A percentile compares a stretch with the other conserved stretches of the same genome.
Evolutionary conservation across 30 jellyfish, hydroid and myxozoan species (phyloP).

Genomic region (Hydra vulgaris): DNA sequence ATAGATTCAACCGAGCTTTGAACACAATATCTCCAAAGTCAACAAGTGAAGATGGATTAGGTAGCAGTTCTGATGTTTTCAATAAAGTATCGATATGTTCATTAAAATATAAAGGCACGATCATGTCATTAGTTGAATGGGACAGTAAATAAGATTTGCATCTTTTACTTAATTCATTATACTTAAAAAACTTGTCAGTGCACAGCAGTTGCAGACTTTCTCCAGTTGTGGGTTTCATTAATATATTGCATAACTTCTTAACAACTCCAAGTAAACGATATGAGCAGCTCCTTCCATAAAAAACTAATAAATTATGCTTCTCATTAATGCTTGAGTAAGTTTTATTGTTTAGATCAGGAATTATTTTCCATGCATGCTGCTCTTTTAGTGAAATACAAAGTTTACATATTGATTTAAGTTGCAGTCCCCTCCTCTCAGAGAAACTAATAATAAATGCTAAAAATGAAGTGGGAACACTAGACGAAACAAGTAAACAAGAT

Average conservation of each 20-base stretch:
- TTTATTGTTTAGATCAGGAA: background rate
- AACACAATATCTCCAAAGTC: background rate
- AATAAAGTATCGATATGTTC: background rate
- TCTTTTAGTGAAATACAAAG: background rate
- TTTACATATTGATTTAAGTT: background rate
- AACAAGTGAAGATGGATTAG: background rate
- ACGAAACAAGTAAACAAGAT: conserved; percentile 8
- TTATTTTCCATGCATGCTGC: background rate
- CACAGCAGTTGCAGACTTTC: conserved; percentile 5
- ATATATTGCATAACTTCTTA: background rate
- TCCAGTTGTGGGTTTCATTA: conserved; percentile 7
- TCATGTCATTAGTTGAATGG: background rate
- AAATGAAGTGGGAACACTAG: conserved; percentile 18
- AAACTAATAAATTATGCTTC: background rate
- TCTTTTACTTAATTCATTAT: background rate
- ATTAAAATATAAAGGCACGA: conserved; percentile 7
- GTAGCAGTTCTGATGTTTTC: background rate
- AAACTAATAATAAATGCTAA: background rate
- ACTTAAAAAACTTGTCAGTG: background rate
- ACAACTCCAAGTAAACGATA: conserved; percentile 18
- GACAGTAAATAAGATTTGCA: background rate
- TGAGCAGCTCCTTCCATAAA: conserved; percentile 9
- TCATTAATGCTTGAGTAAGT: background rate
- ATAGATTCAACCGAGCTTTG: background rate
- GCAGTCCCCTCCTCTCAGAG: background rate